Evolutionary conservation across 2,888 invertebrate genomes (phyloP), one percentile per base, ranked within the genome.

Genomic region (Calameuta pallipes): DNA sequence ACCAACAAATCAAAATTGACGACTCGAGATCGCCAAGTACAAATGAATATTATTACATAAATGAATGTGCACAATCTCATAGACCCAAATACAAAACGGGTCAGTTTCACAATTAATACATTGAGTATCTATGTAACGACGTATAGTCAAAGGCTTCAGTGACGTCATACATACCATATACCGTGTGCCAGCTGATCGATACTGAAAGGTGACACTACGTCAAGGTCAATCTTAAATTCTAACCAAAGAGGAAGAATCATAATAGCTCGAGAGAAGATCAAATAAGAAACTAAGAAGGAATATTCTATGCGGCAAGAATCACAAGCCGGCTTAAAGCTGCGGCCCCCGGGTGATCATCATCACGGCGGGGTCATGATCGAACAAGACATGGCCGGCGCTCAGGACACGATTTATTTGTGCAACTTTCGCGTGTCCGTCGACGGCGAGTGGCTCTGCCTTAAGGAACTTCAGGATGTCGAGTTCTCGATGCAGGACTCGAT

Each of bases 391-490:
- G 95, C 96, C 86, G 97, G 97, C 86, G 98, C 98, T 74, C 97
- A 98, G 92, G 98, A 98, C 92, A 98, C 98, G 79, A 98, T 98
- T 89, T 98, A 98, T 92, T 93, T 98, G 92, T 98, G 98, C 93
- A 98, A 98, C 92, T 98, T 98, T 92, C 96, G 98, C 79, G 98
- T 98, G 11, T 98, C 98, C 76, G 98, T 98, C 73, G 98, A 98
- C 89, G 98, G 98, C 80, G 98, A 98, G 92, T 98, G 98, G 98
- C 94, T 98, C 80, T 98, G 98, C 91, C 93, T 98, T 78, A 97
- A 98, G 91, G 98, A 98, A 92, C 93, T 98, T 80, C 97, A 98
- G 87, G 98, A 98, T 92, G 96, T 98, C 90, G 97, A 97, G 89
- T 93, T 93, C 85, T 93, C 92, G 79, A 95, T 96, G 94, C 96